Base-by-base conservation (phyloP, 2,888 invertebrate genomes). In the Subacronicta megacephala region DNA sequence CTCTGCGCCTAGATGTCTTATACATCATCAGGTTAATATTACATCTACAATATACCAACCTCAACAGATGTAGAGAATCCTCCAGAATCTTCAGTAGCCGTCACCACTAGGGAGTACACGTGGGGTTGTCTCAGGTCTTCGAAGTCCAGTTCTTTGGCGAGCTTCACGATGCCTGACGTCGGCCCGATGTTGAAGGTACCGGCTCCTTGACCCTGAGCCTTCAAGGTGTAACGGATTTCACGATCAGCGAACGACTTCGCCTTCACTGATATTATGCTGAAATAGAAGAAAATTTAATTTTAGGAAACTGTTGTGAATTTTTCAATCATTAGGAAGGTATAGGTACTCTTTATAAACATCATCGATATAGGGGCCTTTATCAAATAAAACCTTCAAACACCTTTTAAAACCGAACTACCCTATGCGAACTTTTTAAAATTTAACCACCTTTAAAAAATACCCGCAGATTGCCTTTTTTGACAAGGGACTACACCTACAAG, bases 201-300 rank as follows among this genome's bases (percentile, higher is more conserved):
- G 7, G 98, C 98, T 9, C 98, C 98, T 90, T 98, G 98, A 5
- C 98, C 98, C 88, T 98, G 98, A 0, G 99, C 98, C 86, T 98
- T 98, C 66, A 99, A 91, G 0, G 98, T 98, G 92, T 99, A 99
- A n/a, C 98, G 97, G 77, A 99, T 98, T 90, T 98, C 98, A 52
- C 98, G 96, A 90, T 99, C 98, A 64, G 99, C 99, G 85, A 99
- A 99, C 1, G 99, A 98, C 90, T 99, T 99, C 3, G 99, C 99
- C 94, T 99, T 98, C 68, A 99, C 98, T 31, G 98, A 98, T 87
- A 99, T 98, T 52, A 99, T 98, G 88, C 99, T 99, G 95, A 57
- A 95, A 95, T 76, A 70, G 43, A 38, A 68, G 7, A 61, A 45
- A 58, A 17, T 18, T 0, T 5, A 7, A 15, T 26, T 15, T 66